Evolutionary conservation across 2,888 invertebrate species (phyloP).

Genomic region (Eledone cirrhosa): DNA sequence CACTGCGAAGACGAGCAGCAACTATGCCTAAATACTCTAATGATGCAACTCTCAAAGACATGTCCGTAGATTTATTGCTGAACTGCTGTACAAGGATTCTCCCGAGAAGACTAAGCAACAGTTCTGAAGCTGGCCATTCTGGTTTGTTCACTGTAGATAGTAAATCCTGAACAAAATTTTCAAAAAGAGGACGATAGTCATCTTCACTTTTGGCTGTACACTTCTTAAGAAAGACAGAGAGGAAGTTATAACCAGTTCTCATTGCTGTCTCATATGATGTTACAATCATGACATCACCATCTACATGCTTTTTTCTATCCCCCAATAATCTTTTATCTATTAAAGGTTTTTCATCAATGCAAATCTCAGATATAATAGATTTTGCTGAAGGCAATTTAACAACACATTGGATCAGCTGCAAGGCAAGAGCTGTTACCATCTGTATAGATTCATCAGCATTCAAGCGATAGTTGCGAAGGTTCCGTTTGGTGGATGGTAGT

Average conservation of each 20-base stretch:
- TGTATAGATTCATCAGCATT: constrained; percentile 91
- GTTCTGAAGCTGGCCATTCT: constrained; percentile 98
- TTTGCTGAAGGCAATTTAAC: constrained; percentile 77
- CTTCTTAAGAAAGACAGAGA: constrained; percentile 94
- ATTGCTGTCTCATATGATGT: constrained; percentile 94
- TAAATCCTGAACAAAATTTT: constrained; percentile 98
- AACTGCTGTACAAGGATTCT: constrained; percentile 73
- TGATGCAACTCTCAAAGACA: constrained; percentile 93
- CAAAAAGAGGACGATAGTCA: constrained; percentile 96
- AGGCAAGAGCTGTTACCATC: constrained; percentile 96
- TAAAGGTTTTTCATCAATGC: neutral
- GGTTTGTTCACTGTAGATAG: constrained; percentile 97
- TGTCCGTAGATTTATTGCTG: constrained; percentile 93
- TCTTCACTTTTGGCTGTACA: constrained; percentile 70
- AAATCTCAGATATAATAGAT: constrained; percentile 30
- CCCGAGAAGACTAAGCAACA: constrained; percentile 73
- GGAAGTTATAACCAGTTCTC: constrained; percentile 91
- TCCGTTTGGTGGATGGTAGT: constrained; percentile 94
- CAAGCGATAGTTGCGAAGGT: constrained; percentile 84
- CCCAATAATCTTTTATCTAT: neutral
- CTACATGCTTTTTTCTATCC: constrained; percentile 66
- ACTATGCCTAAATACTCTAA: constrained; percentile 98
- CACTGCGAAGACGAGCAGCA: constrained; percentile 90
- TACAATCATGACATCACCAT: constrained; percentile 88
- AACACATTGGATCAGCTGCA: constrained; percentile 97